Percentiles rank a stretch among this genome's conserved stretches.
These are phyloP conservation scores for Spongilla lacustris DNA, from an alignment of 37 sponge, comb jelly and placozoan genomes.

Conservation along the genomic window DNA sequence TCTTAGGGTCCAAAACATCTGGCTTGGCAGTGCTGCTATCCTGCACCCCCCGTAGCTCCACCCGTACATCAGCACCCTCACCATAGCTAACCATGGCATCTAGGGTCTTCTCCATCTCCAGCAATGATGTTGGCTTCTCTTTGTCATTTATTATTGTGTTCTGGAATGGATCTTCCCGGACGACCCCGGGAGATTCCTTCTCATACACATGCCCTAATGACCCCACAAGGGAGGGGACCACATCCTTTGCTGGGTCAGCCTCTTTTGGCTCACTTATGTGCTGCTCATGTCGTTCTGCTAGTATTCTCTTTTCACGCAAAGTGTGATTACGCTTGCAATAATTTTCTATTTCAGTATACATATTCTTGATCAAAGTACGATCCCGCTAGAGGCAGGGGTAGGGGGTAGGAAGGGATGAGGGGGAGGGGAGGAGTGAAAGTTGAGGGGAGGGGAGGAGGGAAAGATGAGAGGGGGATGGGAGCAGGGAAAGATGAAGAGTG, in stretches of 20 bases:
- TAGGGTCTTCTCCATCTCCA: constrained; percentile 55
- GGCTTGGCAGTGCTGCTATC: not conserved
- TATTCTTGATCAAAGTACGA: constrained; percentile 43
- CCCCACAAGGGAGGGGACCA: constrained; percentile 67
- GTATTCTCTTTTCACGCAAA: constrained; percentile 19
- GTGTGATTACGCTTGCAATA: constrained; percentile 48
- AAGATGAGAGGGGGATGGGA: not conserved
- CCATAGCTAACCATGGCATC: constrained; percentile 42
- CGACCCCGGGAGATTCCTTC: constrained; percentile 38
- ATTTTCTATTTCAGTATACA: constrained; percentile 38
- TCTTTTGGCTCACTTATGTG: constrained; percentile 51
- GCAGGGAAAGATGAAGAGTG: not conserved
- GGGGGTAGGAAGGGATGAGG: not conserved
- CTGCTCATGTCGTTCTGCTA: constrained; percentile 14
- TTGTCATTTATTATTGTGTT: constrained; percentile 40
- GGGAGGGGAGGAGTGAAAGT: not conserved
- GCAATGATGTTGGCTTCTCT: constrained; percentile 34
- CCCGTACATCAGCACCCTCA: not conserved
- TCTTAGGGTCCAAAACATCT: not conserved
- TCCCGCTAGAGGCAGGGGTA: constrained; percentile 29
- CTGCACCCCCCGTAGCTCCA: not conserved
- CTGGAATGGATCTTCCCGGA: constrained; percentile 49
- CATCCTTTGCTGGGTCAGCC: constrained; percentile 57
- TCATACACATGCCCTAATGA: constrained; percentile 58
- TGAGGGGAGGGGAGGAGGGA: not conserved